Evolutionary conservation across 2,888 invertebrate species (phyloP).

Genomic region (Morpho achilles): DNA sequence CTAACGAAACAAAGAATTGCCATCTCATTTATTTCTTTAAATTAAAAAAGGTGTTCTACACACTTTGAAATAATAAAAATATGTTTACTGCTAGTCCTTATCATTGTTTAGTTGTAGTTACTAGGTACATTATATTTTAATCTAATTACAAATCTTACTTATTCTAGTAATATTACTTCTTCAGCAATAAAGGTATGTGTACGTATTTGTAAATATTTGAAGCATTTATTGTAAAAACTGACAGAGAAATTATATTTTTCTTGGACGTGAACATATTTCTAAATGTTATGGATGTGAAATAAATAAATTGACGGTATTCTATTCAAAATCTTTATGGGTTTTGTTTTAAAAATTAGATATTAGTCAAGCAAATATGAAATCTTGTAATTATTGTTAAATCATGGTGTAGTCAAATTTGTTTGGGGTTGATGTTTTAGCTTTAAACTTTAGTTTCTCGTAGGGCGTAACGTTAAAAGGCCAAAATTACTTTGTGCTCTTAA

Average conservation of each 20-base stretch:
- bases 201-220: constrained; percentile 72
- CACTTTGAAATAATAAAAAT: constrained; percentile 55
- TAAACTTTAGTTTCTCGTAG: constrained; percentile 53
- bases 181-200: constrained; percentile 74
- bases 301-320: constrained; percentile 31
- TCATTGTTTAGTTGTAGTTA: constrained; percentile 63
- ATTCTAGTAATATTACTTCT: constrained; percentile 63
- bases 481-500: constrained; percentile 50
- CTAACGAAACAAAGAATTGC: too few relatives aligned
- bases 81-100: constrained; percentile 76
- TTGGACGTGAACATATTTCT: constrained; percentile 59
- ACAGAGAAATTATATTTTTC: constrained; percentile 75
- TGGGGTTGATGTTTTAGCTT: constrained; percentile 55
- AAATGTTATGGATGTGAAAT: constrained; percentile 45
- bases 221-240: constrained; percentile 65
- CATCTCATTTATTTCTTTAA: constrained; percentile 12
- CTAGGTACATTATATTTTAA: constrained; percentile 60
- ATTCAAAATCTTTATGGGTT: constrained; percentile 28
- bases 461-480: constrained; percentile 49
- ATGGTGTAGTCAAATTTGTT: constrained; percentile 51
- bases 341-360: constrained; percentile 25
- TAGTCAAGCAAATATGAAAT: constrained; percentile 26
- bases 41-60: constrained; percentile 39
- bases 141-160: constrained; percentile 51
- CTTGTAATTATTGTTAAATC: constrained; percentile 31